Percentiles rank a stretch among this genome's conserved stretches.
These are phyloP conservation scores for Hyaena hyaena DNA, from an alignment of 2,113 vertebrate genomes.

Conservation along the genomic window DNA sequence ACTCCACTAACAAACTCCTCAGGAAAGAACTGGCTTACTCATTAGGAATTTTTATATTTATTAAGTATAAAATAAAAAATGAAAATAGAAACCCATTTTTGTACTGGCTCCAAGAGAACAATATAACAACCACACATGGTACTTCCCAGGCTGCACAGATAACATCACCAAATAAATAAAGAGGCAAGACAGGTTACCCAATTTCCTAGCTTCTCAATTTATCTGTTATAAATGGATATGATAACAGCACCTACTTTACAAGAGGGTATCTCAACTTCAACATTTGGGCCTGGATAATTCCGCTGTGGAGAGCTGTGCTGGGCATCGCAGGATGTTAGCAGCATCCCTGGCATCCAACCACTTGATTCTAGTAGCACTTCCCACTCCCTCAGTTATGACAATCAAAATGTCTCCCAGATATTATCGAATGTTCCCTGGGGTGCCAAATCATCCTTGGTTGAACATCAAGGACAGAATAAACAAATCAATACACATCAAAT, in stretches of 20 bases:
- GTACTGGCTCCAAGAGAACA: not conserved
- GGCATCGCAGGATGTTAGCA: not conserved
- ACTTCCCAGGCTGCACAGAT: not conserved
- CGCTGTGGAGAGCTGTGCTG: too few species aligned
- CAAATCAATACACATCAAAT: not conserved
- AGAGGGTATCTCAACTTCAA: not conserved
- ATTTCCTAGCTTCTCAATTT: not conserved
- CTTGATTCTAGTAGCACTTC: not conserved
- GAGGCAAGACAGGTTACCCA: not conserved
- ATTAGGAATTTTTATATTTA: not conserved
- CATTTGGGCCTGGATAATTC: not conserved
- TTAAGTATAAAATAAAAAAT: slow-evolving; percentile 36
- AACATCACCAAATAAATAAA: not conserved
- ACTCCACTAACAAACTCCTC: not conserved
- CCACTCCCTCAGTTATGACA: not conserved
- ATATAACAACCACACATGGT: not conserved
- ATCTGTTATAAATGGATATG: not conserved
- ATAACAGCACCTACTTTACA: not conserved
- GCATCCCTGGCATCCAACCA: not conserved
- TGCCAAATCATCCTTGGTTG: not conserved
- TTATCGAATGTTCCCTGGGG: not conserved
- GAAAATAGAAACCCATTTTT: slow-evolving; percentile 3
- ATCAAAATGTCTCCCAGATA: not conserved
- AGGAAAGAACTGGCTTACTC: not conserved
- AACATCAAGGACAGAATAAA: not conserved